Evolutionary conservation across 2,888 invertebrate genomes (phyloP), one percentile per base, ranked within the genome.

Genomic region (Apoderus coryli): DNA sequence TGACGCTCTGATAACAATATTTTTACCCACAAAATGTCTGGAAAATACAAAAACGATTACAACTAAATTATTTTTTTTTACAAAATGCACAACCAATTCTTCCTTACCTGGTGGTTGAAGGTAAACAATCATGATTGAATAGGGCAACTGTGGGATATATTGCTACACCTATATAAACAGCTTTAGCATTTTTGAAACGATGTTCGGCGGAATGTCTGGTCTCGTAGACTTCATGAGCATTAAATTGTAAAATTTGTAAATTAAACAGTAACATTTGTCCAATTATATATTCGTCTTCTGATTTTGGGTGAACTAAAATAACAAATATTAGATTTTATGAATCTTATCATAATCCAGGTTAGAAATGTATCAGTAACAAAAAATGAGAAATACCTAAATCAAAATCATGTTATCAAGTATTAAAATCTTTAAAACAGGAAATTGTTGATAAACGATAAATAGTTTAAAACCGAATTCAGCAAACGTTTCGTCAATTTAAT

Each of bases 121-220:
- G 80, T 54, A 76, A 76, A 52, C 86, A 86, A 44, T 80, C 79
- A 48, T 86, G 86, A 56, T 86, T 86, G 52, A 84, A 81, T 25
- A 81, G 65, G 0, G 82, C 74, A 0, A 76, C 78, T 0, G 76
- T 75, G 1, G 77, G 72, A 49, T 79, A 86, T 16, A 85, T 61
- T 0, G 73, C 82, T 2, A 81, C 73, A 0, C 76, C 77, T 10
- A 73, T 60, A 46, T 73, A 70, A 2, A 64, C 47, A 0, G 64
- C 56, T 45, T 65, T 69, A 12, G 69, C 63, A 1, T 64, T 64
- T 14, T 54, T 60, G 45, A 60, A 60, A 38, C 51, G 47, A 30
- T 65, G 64, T 33, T 68, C 64, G 2, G 55, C 49, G 4, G 29
- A 34, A 2, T 67, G 57, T 4, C 69, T 47, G 0, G 74, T 76